These are phyloP conservation scores for Julus scanicus DNA, from an alignment of 2,888 invertebrate genomes.

Conservation along the genomic window DNA sequence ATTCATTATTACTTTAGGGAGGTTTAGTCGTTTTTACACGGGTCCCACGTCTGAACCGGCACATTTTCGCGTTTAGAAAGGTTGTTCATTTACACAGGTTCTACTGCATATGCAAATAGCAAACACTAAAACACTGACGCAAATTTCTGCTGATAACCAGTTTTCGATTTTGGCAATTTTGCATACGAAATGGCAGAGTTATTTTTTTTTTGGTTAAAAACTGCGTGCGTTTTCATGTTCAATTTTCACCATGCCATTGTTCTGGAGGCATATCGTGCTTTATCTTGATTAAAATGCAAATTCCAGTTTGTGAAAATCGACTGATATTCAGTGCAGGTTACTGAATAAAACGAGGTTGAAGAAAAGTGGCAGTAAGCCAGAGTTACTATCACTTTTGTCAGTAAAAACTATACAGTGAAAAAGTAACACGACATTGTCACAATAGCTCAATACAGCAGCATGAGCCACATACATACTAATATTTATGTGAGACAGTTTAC, in stretches of 20 bases:
- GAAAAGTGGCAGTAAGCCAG: not conserved
- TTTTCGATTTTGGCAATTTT: not conserved
- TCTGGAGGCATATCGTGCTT: not conserved
- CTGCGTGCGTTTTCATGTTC: not conserved
- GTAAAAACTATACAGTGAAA: not conserved
- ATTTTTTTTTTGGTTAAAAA: not conserved
- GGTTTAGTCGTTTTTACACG: no score
- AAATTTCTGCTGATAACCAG: not conserved
- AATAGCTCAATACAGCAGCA: no score
- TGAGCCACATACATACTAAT: no score
- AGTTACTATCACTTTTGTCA: no score
- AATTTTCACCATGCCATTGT: not conserved
- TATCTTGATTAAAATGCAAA: not conserved
- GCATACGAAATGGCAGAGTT: not conserved
- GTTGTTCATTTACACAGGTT: no score
- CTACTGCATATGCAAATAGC: not conserved
- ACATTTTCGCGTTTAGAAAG: no score
- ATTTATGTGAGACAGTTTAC: no score
- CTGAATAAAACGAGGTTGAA: not conserved
- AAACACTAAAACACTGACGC: not conserved
- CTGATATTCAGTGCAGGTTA: not conserved
- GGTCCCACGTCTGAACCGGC: no score
- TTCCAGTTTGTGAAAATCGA: not conserved
- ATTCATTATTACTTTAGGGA: no score
- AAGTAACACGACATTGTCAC: not conserved